Evolutionary conservation across 2,888 invertebrate genomes (phyloP).

Genomic region (Adelphocoris suturalis): DNA sequence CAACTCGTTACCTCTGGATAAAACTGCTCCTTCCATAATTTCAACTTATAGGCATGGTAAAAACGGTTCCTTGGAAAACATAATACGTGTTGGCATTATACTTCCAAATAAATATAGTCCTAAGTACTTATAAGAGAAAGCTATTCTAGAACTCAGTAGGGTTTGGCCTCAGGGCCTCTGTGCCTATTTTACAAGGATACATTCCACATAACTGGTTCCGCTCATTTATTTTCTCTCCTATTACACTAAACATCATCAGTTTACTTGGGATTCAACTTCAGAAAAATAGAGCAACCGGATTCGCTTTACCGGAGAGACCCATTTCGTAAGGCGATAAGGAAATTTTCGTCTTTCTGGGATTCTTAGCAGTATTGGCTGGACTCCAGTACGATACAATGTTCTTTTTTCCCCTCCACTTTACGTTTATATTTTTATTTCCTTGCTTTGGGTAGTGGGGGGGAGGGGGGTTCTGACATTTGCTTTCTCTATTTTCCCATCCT

Average conservation of each 20-base stretch:
- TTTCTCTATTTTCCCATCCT: neutral
- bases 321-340: neutral
- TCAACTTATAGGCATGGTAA: too few species aligned
- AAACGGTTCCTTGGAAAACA: too few species aligned
- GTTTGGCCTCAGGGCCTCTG: too few species aligned
- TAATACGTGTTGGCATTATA: too few species aligned
- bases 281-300: constrained; percentile 2
- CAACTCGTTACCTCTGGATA: too few species aligned
- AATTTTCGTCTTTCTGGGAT: neutral
- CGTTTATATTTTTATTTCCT: neutral
- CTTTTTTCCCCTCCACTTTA: neutral
- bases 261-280: constrained; percentile 1
- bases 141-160: too few species aligned
- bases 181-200: too few species aligned
- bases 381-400: constrained; percentile 12
- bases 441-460: neutral
- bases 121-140: too few species aligned
- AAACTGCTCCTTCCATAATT: too few species aligned
- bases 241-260: neutral
- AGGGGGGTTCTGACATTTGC: neutral
- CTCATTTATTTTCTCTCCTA: too few species aligned
- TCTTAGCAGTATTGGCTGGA: constrained; percentile 14
- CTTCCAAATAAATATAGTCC: too few species aligned
- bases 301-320: neutral
- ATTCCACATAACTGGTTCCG: too few species aligned